Percentiles rank a stretch among this genome's conserved stretches.
Conservation (phyloP, 2,888 invertebrate genomes). For the Tipula vernalis region DNA sequence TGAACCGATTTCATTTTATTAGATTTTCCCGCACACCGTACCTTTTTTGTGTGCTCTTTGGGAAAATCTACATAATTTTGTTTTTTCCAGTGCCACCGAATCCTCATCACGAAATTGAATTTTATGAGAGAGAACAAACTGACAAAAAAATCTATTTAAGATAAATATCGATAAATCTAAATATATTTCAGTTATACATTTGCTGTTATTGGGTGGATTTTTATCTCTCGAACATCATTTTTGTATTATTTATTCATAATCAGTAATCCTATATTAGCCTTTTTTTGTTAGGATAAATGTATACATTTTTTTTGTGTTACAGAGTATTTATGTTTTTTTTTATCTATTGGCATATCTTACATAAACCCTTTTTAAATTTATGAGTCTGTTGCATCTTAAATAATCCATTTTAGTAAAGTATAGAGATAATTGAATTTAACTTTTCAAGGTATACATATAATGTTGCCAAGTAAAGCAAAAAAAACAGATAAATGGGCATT, state of each 20-base stretch:
- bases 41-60: background rate
- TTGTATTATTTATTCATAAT: conserved; percentile 4
- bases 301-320: background rate
- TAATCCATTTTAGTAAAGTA: background rate
- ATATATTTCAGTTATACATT: background rate
- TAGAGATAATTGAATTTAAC: background rate
- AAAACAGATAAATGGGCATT: background rate
- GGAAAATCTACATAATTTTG: background rate
- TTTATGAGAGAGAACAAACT: background rate
- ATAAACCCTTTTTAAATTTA: background rate
- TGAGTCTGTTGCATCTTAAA: background rate
- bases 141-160: background rate
- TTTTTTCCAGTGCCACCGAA: background rate
- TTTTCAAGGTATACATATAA: background rate
- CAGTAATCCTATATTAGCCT: background rate
- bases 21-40: background rate
- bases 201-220: background rate
- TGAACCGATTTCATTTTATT: background rate
- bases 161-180: background rate
- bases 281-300: background rate
- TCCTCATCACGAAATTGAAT: background rate
- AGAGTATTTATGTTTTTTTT: background rate
- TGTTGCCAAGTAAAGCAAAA: background rate
- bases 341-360: background rate
- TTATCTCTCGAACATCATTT: background rate